Base-by-base conservation (phyloP, 2,113 vertebrate genomes). In the Lycocorax pyrrhopterus region DNA sequence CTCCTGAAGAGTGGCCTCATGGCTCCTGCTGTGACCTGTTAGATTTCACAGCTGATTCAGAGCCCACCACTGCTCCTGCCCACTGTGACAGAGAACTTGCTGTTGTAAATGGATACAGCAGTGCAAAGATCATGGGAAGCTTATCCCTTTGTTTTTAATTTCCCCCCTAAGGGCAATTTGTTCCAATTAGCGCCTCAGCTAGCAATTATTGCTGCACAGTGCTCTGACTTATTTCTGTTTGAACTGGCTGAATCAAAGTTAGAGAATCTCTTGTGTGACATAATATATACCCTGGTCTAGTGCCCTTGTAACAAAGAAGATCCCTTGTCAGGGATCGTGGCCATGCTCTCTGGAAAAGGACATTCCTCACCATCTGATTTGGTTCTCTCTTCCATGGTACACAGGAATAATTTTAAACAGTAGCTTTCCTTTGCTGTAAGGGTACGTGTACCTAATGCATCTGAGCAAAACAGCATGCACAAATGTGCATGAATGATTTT, bases 191-290 rank as follows among this genome's bases (percentile, higher is more conserved):
- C 90, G 52, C 72, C 49, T 86, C 73, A 72, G 94, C 53, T 87
- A 91, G 93, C 73, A 94, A 87, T 96, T 96, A 92, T 41, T 96
- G 66, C 73, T 90, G 66, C 91, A 96, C 93, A 96, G 94, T 84
- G 52, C 79, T 94, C 72, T 92, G 80, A 97, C 94, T 98, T 84
- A 87, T 78, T 97, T 75, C 62, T 78, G 18, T 75, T 86, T 95
- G 58, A 79, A 71, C 56, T 68, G 88, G 92, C 78, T 96, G 95
- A 97, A 55, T 94, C 72, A 87, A 94, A 96, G 90, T 59, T 83
- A 85, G 87, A 89, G 83, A 92, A 84, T 84, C 69, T 95, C 90
- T 79, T 15, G 7, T 58, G 91, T 96, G 85, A 95, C 3, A 16
- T 86, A 91, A 92, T 79, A 89, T 39, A 93, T 56, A 95, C 53